Evolutionary conservation across 2,113 vertebrate species (phyloP).

Genomic region (Mormyrus iriodes): DNA sequence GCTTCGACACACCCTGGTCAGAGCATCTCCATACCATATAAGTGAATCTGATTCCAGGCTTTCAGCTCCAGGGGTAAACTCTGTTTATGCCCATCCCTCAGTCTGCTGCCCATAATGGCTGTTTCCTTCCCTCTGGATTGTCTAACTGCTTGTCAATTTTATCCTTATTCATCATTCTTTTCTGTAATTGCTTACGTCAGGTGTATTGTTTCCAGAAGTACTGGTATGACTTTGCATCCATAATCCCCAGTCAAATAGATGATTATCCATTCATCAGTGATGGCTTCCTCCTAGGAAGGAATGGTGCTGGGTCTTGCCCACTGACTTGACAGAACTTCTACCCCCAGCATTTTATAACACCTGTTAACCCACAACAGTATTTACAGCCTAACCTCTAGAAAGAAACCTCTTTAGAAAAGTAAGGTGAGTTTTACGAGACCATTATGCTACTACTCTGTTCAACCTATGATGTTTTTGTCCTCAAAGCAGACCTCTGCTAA

Average conservation of each 20-base stretch:
- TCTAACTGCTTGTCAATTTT: background rate
- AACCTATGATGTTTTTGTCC: background rate
- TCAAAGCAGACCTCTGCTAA: conserved; percentile 47
- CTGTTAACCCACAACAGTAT: background rate
- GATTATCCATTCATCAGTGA: background rate
- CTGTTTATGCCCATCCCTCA: background rate
- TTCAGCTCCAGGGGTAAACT: conserved; percentile 32
- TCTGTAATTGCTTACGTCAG: background rate
- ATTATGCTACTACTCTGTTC: background rate
- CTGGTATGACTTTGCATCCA: background rate
- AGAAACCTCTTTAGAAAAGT: background rate
- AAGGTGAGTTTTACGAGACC: background rate
- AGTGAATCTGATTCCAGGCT: conserved; percentile 25
- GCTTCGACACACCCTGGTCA: conserved; percentile 25
- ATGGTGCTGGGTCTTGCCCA: background rate
- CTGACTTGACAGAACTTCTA: background rate
- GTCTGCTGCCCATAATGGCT: background rate
- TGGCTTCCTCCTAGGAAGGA: background rate
- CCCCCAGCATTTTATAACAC: background rate
- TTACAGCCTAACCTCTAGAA: background rate
- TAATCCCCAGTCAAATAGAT: background rate
- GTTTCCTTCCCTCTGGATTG: background rate
- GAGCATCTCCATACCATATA: conserved; percentile 13
- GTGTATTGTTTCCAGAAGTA: background rate
- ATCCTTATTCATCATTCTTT: background rate